These are phyloP conservation scores for Pelobates fuscus DNA, from an alignment of 2,113 vertebrate species.

Conservation along the genomic window DNA sequence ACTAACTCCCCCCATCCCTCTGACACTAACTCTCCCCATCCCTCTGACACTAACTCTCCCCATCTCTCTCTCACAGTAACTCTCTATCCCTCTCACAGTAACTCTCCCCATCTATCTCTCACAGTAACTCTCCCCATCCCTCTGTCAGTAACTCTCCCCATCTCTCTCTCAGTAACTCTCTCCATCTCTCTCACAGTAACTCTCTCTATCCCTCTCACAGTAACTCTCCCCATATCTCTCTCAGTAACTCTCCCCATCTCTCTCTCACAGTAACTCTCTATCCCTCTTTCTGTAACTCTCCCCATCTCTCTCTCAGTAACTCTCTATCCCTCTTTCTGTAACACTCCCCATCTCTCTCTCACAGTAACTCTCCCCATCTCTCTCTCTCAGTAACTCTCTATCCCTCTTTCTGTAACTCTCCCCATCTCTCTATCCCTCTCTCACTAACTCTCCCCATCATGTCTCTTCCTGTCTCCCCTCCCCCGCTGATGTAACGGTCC, in stretches of 20 bases:
- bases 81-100: neutral
- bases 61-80: neutral
- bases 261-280: neutral
- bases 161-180: neutral
- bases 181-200: neutral
- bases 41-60: too few species aligned
- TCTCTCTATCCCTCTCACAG: neutral
- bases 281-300: neutral
- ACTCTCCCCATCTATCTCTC: neutral
- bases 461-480: slow-evolving; percentile 52
- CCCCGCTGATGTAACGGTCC: slow-evolving; percentile 53
- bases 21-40: neutral
- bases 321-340: too few species aligned
- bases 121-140: neutral
- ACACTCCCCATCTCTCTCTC: neutral
- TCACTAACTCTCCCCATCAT: slow-evolving; percentile 54
- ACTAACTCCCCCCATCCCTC: neutral
- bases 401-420: too few species aligned
- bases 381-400: neutral
- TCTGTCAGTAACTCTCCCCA: neutral
- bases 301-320: neutral
- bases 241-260: neutral
- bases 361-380: too few species aligned
- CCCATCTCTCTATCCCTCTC: neutral
- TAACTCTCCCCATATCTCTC: neutral